Percentiles rank a stretch among this genome's conserved stretches.
phyloP scores from a whole-genome alignment of 2,797 vertebrate species.

The Apodemus agrarius region DNA sequence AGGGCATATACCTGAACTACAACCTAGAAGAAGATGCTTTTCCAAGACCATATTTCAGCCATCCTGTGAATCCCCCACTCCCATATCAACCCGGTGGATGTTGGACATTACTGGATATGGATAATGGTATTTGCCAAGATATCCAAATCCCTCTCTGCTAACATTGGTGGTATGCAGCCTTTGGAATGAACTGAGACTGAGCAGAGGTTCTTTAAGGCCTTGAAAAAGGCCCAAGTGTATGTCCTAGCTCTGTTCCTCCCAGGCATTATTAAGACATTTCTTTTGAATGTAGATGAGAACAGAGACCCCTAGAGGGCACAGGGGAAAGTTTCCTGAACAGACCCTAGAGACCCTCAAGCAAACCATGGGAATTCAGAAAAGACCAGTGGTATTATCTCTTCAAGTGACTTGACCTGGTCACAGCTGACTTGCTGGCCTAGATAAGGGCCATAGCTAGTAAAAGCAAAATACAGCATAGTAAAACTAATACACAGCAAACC shows the following conservation, averaged over 20 bases:
- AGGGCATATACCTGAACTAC: too few relatives aligned
- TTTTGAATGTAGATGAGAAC: background rate
- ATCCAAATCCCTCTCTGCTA: background rate
- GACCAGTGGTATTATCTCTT: background rate
- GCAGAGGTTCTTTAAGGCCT: background rate
- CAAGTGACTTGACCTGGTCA: background rate
- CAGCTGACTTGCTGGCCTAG: background rate
- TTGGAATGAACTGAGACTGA: background rate
- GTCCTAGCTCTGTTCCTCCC: background rate
- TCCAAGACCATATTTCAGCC: background rate
- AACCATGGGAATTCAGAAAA: background rate
- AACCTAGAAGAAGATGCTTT: background rate
- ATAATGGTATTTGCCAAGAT: background rate
- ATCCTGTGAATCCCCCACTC: background rate
- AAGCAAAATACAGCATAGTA: too few relatives aligned
- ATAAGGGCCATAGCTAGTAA: too few relatives aligned
- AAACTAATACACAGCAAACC: too few relatives aligned
- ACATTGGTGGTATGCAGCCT: background rate
- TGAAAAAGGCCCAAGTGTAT: background rate
- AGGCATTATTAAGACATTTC: background rate
- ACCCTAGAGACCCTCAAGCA: background rate
- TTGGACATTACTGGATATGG: background rate
- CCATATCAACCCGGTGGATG: background rate
- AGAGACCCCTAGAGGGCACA: background rate
- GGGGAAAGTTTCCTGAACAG: too few relatives aligned